Conservation (phyloP, 2,888 invertebrate genomes). For the Dicranocentrus wangi region DNA sequence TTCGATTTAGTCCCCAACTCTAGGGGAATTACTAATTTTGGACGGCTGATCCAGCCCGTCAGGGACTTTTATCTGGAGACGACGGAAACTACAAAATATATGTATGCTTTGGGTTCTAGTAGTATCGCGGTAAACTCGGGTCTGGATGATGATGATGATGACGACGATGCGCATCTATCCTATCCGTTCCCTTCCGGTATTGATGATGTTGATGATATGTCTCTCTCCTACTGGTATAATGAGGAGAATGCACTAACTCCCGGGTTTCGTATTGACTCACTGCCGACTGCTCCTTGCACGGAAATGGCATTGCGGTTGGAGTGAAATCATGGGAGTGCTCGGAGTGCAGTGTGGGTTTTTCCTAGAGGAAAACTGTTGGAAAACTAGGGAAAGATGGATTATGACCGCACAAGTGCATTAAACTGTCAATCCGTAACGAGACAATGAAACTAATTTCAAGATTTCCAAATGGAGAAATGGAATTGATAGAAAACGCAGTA, state of each 20-base stretch:
- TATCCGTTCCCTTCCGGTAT: constrained; percentile 61
- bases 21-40: constrained; percentile 56
- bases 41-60: constrained; percentile 40
- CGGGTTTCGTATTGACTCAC: not conserved
- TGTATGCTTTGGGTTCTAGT: not conserved
- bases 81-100: no score
- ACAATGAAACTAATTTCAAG: constrained; percentile 67
- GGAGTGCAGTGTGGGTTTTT: no score
- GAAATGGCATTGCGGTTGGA: not conserved
- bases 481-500: no score
- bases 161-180: constrained; percentile 16
- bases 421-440: constrained; percentile 66
- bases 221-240: not conserved
- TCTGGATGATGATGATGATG: constrained; percentile 28
- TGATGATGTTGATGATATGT: constrained; percentile 51
- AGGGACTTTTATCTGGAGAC: not conserved
- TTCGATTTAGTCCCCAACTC: constrained; percentile 51
- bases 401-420: constrained; percentile 71
- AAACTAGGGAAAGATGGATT: constrained; percentile 59
- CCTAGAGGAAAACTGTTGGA: not conserved
- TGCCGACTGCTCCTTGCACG: not conserved
- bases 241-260: not conserved
- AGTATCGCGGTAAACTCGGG: not conserved
- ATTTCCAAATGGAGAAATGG: no score
- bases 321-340: constrained; percentile 15